phyloP scores from a whole-genome alignment of 2,797 vertebrate genomes.

The Propithecus perrieri region DNA sequence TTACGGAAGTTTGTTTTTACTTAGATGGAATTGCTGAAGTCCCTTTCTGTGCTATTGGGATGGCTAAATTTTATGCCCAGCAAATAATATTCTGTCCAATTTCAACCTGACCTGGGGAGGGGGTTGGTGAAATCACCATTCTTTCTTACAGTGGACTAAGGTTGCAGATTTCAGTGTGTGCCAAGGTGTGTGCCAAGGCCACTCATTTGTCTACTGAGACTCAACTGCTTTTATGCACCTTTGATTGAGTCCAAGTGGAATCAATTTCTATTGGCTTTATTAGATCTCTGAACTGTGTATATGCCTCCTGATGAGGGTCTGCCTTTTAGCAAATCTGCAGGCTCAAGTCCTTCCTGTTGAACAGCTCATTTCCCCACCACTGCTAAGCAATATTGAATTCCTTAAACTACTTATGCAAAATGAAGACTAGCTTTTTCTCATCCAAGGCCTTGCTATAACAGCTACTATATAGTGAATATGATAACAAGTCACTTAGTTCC shows the following conservation, averaged over 20 bases:
- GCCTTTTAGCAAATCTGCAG: neutral
- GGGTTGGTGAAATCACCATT: neutral
- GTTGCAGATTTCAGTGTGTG: accelerated
- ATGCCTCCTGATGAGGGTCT: neutral
- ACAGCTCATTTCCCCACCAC: neutral
- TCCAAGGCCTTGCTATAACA: neutral
- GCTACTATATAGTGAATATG: neutral
- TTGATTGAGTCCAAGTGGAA: neutral
- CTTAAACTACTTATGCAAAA: neutral
- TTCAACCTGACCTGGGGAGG: neutral
- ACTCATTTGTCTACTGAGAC: neutral
- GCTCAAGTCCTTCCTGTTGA: neutral
- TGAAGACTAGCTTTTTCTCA: neutral
- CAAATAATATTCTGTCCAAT: neutral
- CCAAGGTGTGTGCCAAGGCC: neutral
- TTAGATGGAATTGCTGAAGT: neutral
- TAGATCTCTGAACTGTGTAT: neutral
- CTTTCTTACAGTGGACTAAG: neutral
- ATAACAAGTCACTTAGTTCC: neutral
- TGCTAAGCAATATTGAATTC: neutral
- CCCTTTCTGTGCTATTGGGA: neutral
- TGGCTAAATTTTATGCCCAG: neutral
- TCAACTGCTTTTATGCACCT: neutral
- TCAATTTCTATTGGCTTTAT: neutral
- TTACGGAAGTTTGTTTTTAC: neutral